A percentile compares a stretch with the other conserved stretches of the same genome.
These are phyloP conservation scores for Sipha maydis DNA, from an alignment of 2,888 invertebrate genomes.

Conservation along the genomic window DNA sequence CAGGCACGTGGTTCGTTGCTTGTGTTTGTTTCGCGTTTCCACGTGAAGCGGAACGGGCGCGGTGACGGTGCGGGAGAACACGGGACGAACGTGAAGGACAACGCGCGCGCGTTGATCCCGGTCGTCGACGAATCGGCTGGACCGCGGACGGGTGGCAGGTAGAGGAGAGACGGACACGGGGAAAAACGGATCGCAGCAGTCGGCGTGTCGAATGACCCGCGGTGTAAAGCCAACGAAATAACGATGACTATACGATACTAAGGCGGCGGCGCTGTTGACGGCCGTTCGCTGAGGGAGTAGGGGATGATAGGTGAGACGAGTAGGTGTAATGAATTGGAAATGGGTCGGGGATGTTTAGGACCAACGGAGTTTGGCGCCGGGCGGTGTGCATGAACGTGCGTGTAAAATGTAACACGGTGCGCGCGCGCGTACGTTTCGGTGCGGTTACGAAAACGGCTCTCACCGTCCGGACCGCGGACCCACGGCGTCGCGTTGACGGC, in stretches of 20 bases:
- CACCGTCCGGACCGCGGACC: no score
- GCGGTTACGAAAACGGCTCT: background rate
- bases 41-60: background rate
- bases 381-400: no score
- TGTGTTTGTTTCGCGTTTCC: background rate
- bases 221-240: background rate
- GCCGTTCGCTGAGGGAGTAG: background rate
- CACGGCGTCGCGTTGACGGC: background rate
- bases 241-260: background rate
- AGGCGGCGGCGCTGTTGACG: background rate
- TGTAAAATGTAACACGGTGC: no score
- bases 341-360: no score
- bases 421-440: background rate
- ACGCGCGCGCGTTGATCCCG: background rate
- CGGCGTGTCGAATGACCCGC: background rate
- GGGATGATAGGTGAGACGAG: no score
- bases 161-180: background rate
- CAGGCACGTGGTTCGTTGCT: background rate
- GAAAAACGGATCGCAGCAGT: background rate
- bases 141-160: no score
- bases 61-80: background rate
- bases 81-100: conserved; percentile 2
- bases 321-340: background rate
- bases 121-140: background rate
- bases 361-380: no score